phyloP scores from a whole-genome alignment of 2,113 vertebrate species.

The Notarius quadriscutis region DNA sequence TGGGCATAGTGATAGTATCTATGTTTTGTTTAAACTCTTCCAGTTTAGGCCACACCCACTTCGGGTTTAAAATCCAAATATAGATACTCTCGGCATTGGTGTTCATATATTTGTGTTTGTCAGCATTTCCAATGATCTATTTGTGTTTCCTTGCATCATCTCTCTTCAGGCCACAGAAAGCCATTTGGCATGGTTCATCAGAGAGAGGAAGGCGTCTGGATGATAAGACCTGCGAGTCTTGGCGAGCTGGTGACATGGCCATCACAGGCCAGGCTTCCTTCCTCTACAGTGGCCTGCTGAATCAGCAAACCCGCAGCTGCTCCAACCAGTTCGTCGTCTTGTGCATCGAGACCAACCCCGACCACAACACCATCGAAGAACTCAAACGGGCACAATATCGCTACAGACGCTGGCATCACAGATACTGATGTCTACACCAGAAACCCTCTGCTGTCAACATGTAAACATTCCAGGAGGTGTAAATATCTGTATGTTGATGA shows the following conservation, averaged over 20 bases:
- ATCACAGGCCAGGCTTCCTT: conserved; percentile 85
- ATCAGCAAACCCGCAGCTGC: conserved; percentile 86
- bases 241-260: conserved; percentile 78
- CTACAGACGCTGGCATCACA: conserved; percentile 61
- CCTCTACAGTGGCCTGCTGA: conserved; percentile 83
- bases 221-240: conserved; percentile 89
- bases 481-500: conserved; percentile 67
- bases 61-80: neutral
- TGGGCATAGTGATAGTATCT: neutral
- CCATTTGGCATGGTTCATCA: conserved; percentile 90
- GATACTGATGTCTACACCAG: conserved; percentile 69
- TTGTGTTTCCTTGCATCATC: conserved; percentile 5
- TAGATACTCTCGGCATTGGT: neutral
- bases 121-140: conserved; percentile 15
- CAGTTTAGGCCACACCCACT: neutral
- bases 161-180: conserved; percentile 84
- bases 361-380: conserved; percentile 30
- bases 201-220: conserved; percentile 74
- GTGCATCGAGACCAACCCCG: conserved; percentile 83
- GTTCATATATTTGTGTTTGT: neutral
- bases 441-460: conserved; percentile 43
- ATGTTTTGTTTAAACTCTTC: neutral
- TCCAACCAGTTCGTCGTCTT: conserved; percentile 86
- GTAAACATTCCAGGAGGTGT: conserved; percentile 67
- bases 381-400: conserved; percentile 30